Conservation (phyloP, 2,113 vertebrate genomes). For the Mormoops blainvillei region DNA sequence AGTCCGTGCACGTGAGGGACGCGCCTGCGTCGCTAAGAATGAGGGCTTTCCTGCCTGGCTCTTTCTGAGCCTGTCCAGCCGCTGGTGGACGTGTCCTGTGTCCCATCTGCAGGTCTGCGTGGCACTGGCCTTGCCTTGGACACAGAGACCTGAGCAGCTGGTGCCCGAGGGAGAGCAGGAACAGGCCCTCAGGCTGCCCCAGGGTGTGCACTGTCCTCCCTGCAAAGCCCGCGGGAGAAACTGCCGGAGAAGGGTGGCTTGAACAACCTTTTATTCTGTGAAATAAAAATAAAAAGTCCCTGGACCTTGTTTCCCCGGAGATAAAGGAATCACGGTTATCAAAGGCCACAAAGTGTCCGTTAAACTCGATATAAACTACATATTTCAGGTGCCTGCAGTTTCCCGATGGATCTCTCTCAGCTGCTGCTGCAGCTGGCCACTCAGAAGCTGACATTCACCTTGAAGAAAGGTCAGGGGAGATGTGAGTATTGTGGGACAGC, state of each 20-base stretch:
- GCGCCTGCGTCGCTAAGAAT: background rate
- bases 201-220: background rate
- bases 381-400: background rate
- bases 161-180: background rate
- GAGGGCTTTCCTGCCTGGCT: background rate
- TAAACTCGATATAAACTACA: background rate
- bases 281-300: background rate
- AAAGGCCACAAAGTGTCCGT: background rate
- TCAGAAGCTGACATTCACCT: background rate
- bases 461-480: background rate
- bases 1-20: background rate
- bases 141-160: too few species aligned
- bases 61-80: too few species aligned
- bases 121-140: background rate
- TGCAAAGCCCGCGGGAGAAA: rapidly evolving
- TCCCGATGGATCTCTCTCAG: background rate
- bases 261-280: background rate
- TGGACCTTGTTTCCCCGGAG: background rate
- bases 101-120: background rate
- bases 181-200: background rate
- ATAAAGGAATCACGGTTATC: background rate
- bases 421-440: background rate
- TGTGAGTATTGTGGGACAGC: rapidly evolving
- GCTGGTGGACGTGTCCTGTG: rapidly evolving
- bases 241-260: background rate